phyloP scores from a whole-genome alignment of 2,113 vertebrate species.

The Phylloscopus trochilus region DNA sequence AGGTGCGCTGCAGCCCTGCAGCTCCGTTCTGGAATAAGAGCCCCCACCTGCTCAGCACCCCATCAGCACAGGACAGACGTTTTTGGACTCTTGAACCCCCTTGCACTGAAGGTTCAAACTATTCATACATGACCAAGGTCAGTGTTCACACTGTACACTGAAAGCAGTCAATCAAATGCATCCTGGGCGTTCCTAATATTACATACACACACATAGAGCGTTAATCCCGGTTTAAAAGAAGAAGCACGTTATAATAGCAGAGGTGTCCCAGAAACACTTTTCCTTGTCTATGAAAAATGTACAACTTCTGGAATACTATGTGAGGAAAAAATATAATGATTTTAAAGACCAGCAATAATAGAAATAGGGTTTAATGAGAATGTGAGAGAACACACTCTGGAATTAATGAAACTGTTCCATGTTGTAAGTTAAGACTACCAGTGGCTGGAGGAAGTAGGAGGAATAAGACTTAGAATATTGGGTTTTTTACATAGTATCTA shows the following conservation, averaged over 20 bases:
- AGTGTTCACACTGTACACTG: background rate
- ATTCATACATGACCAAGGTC: background rate
- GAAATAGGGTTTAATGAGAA: background rate
- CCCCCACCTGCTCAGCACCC: rapidly evolving
- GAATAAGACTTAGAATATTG: background rate
- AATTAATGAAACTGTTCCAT: background rate
- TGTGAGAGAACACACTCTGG: background rate
- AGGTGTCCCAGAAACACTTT: background rate
- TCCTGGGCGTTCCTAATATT: background rate
- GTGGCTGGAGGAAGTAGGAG: background rate
- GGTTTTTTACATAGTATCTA: background rate
- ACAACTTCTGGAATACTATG: background rate
- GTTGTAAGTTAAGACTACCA: background rate
- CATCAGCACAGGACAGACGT: background rate
- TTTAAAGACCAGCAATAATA: background rate
- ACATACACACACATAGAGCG: rapidly evolving
- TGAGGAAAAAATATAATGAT: background rate
- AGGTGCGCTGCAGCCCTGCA: background rate
- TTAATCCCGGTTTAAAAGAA: background rate
- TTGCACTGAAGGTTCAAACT: background rate
- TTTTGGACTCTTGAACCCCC: background rate
- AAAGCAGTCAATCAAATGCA: background rate
- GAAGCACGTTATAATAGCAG: background rate
- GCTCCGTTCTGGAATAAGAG: rapidly evolving
- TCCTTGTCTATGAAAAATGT: background rate